Conservation (phyloP, 1,140 invertebrate species). For the Linepithema humile region DNA sequence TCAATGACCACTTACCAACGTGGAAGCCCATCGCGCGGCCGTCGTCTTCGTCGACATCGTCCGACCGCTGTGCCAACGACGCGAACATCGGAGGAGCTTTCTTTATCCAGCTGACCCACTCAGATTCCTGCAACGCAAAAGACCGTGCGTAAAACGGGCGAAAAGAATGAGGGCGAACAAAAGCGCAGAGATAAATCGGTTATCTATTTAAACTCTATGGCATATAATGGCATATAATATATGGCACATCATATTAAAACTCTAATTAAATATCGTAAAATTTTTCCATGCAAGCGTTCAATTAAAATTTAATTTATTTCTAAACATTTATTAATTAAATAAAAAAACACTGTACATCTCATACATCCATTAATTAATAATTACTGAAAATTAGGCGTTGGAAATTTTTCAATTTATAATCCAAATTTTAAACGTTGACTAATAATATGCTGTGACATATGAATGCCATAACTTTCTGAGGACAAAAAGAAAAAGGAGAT, state of each 20-base stretch:
- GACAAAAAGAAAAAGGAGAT: background rate
- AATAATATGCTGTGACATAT: background rate
- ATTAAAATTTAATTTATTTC: background rate
- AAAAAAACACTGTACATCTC: background rate
- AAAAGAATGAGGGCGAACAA: background rate
- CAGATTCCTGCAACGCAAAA: conserved; percentile 74
- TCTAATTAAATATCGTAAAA: background rate
- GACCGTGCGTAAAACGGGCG: conserved; percentile 8
- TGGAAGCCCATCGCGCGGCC: conserved; percentile 67
- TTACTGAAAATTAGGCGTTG: background rate
- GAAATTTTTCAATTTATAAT: background rate
- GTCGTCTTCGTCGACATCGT: conserved; percentile 53
- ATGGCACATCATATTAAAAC: no score
- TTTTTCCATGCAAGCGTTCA: background rate
- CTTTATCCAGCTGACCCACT: conserved; percentile 78
- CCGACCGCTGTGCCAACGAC: conserved; percentile 51
- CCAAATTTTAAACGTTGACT: background rate
- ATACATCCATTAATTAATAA: background rate
- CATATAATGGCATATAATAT: no score
- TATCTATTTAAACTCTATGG: no score
- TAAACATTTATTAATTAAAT: background rate
- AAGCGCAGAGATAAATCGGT: background rate
- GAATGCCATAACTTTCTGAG: background rate
- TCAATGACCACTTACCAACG: conserved; percentile 82
- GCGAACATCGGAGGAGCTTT: conserved; percentile 67